Evolutionary conservation across 2,797 vertebrate genomes (phyloP).

Genomic region (Craterocephalus amniculus): DNA sequence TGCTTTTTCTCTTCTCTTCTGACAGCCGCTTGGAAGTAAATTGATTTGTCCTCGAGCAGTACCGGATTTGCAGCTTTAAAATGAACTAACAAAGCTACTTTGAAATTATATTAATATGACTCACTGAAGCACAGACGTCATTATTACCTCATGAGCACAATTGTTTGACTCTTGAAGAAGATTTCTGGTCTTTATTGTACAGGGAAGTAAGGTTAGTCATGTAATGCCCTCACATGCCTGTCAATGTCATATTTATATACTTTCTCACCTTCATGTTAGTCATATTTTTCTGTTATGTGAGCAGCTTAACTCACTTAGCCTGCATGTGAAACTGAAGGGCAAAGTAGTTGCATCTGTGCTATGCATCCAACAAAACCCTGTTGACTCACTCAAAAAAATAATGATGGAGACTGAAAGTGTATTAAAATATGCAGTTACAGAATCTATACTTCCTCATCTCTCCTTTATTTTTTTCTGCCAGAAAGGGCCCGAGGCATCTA

Average conservation of each 20-base stretch:
- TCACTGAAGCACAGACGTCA: neutral
- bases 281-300: neutral
- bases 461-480: neutral
- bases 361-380: neutral
- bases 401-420: neutral
- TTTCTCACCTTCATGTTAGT: neutral
- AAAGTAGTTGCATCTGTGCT: neutral
- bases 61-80: neutral
- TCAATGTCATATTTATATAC: neutral
- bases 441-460: conserved; percentile 1
- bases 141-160: neutral
- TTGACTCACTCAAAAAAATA: neutral
- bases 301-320: neutral
- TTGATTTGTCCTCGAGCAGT: neutral
- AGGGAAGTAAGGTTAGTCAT: neutral
- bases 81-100: neutral
- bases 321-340: neutral
- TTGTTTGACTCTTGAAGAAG: neutral
- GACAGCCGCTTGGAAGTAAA: neutral
- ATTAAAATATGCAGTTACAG: neutral
- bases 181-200: neutral
- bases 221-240: neutral
- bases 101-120: neutral
- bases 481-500: neutral
- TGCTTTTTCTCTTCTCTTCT: neutral